Percentiles rank a stretch among this genome's conserved stretches.
Evolutionary conservation across 1,140 invertebrate genomes (phyloP).

Genomic region (Ylistrum balloti): DNA sequence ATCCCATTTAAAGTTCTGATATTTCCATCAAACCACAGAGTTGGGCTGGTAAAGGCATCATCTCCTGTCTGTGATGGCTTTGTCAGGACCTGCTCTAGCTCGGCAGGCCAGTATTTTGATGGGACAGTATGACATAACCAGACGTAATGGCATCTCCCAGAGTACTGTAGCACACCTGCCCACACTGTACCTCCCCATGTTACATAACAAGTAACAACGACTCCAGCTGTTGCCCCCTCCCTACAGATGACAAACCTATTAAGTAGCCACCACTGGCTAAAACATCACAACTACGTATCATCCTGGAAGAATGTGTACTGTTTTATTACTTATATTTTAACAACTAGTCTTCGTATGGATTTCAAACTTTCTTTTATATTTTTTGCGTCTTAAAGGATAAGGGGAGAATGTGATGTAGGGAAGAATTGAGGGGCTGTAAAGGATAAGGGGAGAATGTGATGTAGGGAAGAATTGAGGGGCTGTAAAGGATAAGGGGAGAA

Average conservation of each 20-base stretch:
- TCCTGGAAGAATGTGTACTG: neutral
- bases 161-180: neutral
- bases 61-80: neutral
- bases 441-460: too few relatives aligned
- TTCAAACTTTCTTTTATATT: too few relatives aligned
- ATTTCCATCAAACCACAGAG: neutral
- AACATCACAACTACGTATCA: neutral
- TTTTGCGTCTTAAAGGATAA: too few relatives aligned
- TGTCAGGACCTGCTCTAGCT: neutral
- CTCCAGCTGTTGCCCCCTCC: neutral
- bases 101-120: neutral
- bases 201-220: neutral
- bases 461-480: too few relatives aligned
- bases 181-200: neutral
- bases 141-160: neutral
- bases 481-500: too few relatives aligned
- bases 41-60: neutral
- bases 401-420: too few relatives aligned
- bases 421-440: too few relatives aligned
- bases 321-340: too few relatives aligned
- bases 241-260: neutral
- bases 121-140: constrained; percentile 4
- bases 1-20: neutral
- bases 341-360: too few relatives aligned
- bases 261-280: neutral